Evolutionary conservation across 2,113 vertebrate genomes (phyloP), one percentile per base, ranked within the genome.

Genomic region (Neodontobutis hainanensis): DNA sequence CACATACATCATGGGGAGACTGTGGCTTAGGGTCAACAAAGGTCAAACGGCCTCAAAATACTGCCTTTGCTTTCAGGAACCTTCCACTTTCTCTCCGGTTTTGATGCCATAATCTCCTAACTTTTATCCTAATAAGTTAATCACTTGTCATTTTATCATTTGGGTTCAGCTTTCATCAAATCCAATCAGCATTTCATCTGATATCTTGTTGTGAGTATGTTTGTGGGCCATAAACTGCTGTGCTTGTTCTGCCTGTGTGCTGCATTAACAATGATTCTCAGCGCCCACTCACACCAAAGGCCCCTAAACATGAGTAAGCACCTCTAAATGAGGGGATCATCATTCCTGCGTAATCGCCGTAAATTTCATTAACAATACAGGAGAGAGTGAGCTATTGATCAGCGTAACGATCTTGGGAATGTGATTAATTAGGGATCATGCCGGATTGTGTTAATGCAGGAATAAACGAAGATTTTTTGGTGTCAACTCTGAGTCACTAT

Each of bases 361-460:
- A 58, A 77, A 69, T 70, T 63, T 65, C 67, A 74, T 47, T 57
- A 77, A 81, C 59, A 83, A 62, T 46, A 8, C 32, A 9, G 6
- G n/a, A 40, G 36, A 44, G 62, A 55, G 42, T 15, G 61, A 11
- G 45, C 32, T 53, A 67, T 84, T 86, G 82, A 88, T 89, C 83
- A 85, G 60, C 42, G 9, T 32, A 57, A 87, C 35, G 65, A 75
- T 71, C 78, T 83, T 56, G 69, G 14, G 73, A 78, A 80, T 76
- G 61, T 73, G 81, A 82, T 67, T 90, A 84, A 89, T 83, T 74
- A 62, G 36, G 71, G 78, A 84, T 87, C 19, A 86, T 73, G 71
- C 55, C 5, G 46, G 66, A 81, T 74, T 66, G 55, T 78, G 27
- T 46, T 61, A 75, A 72, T 10, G 47, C 38, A 32, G 16, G 73